Base-by-base conservation (phyloP, 2,888 invertebrate species). In the Anorthoa munda region DNA sequence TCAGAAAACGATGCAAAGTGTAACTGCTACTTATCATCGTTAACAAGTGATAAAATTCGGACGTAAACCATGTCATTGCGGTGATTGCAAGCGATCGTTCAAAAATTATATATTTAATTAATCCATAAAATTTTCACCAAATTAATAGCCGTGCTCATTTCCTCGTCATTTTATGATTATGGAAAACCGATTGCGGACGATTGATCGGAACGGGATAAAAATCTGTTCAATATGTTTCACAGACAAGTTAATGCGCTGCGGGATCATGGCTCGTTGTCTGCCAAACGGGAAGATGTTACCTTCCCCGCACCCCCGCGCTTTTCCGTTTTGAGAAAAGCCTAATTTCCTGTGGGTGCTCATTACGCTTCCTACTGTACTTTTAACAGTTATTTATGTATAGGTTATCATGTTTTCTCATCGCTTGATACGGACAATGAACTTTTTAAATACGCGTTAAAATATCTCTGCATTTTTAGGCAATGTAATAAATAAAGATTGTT, bases 291-390 rank as follows among this genome's bases (percentile, higher is more conserved):
- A 86, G 82, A 81, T 83, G 72, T 76, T 85, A 72, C 84, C 79
- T 81, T 83, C 81, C 79, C 78, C 80, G 21, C 80, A 59, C 70
- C 71, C 86, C 76, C 77, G 50, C 79, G 76, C 75, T 79, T 87
- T 85, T 85, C 85, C 88, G 85, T 86, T 83, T 76, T 81, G 86
- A 81, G 85, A 86, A 87, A 85, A 86, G 88, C 78, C 86, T 88
- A 88, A 90, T 90, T 90, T 90, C 90, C 91, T 89, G 88, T 82
- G 82, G 83, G 82, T 79, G 83, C 86, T 88, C 69, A 84, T 84
- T 84, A 76, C 56, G 53, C 77, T 77, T 75, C 79, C 79, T 75
- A 59, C 73, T 69, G 9, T 72, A 53, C 70, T 78, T 72, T 69
- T 79, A 65, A 83, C 59, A 64, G 73, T 63, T 73, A 79, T 66